Base-by-base conservation (phyloP, 2,888 invertebrate genomes). In the Heterodera filipjevi region DNA sequence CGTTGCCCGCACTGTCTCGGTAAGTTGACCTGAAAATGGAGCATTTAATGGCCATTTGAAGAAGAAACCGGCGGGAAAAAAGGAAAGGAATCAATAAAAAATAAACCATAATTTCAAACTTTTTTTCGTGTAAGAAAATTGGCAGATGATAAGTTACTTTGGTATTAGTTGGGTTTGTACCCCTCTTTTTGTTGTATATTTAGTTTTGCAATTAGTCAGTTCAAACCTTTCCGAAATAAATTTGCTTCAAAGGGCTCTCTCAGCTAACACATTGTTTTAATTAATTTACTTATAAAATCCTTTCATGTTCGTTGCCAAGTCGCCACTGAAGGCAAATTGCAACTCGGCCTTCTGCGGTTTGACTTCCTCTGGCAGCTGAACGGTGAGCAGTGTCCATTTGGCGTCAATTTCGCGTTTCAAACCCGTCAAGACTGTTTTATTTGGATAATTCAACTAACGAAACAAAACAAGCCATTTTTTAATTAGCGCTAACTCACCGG, bases 1-100 rank as follows among this genome's bases (percentile, higher is more conserved):
- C 92, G 86, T 93, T 92, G 75, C 93, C 93, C 80, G 92, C 91
- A 72, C 91, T 91, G 82, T 92, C 92, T 78, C 92, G 91, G 89
- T 94, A 94, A 86, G 92, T 93, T 78, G 94, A 94, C 76, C 95
- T 91, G 90, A 95, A 97, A 92, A 16, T n/a, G n/a, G n/a, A n/a
- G n/a, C n/a, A n/a, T n/a, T n/a, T n/a, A n/a, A n/a, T n/a, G n/a
- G n/a, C n/a, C n/a, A n/a, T n/a, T n/a, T n/a, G n/a, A n/a, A n/a
- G n/a, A n/a, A n/a, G n/a, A n/a, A n/a, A n/a, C n/a, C n/a, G n/a
- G n/a, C n/a, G n/a, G 27, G 6, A 19, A 64, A 27, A 64, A 64
- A 22, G 64, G 16, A 27, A 6, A 22, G 16, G 3, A n/a, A 0
- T 22, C 6, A 14, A 10, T 74, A 16, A 59, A 22, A 39, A 72